Base-by-base conservation (phyloP, 2,888 invertebrate genomes). In the Orthosia cruda region DNA sequence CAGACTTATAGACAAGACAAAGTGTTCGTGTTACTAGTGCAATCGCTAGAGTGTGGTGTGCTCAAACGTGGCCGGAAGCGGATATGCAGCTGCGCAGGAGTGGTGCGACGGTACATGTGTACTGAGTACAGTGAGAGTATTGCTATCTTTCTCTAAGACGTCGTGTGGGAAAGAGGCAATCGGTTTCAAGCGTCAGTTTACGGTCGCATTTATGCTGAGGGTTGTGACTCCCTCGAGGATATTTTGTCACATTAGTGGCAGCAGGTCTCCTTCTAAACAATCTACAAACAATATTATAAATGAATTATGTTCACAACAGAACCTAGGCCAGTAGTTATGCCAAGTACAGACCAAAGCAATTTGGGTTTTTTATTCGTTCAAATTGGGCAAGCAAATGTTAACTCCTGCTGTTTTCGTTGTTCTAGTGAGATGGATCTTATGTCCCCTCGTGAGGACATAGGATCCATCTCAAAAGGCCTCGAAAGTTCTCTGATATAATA, bases 41-140 rank as follows among this genome's bases (percentile, higher is more conserved):
- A 47, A 84, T 66, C 84, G 81, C 87, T 88, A 87, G 88, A 70
- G 73, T 84, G 78, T 86, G 87, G 76, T 71, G 81, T 74, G 79
- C 67, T 74, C 69, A 64, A 80, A 58, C 12, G 54, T 71, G 50
- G 52, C 55, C 62, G 71, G 49, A 74, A 59, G 26, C 20, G 49
- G 75, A 64, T 20, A 57, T 71, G 78, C 57, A 62, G 78, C 78
- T 71, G 68, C 54, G 47, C 57, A 45, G 61, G 54, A 77, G 52
- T 50, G 50, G n/a, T 23, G 47, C 47, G 54, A 58, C 54, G 62
- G 66, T 77, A 77, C 66, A 57, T 52, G 73, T 50, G 49, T 61
- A 57, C 20, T 62, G 13, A 23, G 32, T 63, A 61, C 7, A 55
- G 40, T 49, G 7, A 49, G 18, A 23, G 54, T 71, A 45, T 72